phyloP scores from a whole-genome alignment of 2,797 vertebrate genomes.

The Gymnodraco acuticeps region DNA sequence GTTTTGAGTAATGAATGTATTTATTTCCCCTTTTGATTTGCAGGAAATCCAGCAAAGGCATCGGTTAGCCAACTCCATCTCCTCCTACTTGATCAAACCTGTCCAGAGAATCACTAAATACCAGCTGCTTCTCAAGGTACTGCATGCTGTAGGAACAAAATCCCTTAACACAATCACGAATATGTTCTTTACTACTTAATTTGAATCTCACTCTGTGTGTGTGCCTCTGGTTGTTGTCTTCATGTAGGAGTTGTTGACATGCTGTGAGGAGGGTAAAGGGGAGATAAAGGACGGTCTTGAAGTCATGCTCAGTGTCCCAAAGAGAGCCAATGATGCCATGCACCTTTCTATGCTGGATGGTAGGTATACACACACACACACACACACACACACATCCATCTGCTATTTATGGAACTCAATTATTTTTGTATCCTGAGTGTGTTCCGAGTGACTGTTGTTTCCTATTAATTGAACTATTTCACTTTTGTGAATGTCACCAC shows the following conservation, averaged over 20 bases:
- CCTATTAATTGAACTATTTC: background rate
- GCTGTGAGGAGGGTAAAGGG: slow-evolving; percentile 98
- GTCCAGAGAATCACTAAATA: slow-evolving; percentile 99
- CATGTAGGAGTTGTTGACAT: slow-evolving; percentile 93
- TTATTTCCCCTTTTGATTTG: slow-evolving; percentile 10
- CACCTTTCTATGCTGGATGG: slow-evolving; percentile 99
- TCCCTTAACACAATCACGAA: background rate
- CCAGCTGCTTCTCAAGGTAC: slow-evolving; percentile 96
- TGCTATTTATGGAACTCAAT: background rate
- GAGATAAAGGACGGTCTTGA: slow-evolving; percentile 99
- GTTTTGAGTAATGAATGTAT: background rate
- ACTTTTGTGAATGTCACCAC: slow-evolving; percentile 11
- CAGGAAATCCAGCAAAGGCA: slow-evolving; percentile 99
- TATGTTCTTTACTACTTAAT: background rate
- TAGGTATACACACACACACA: slow-evolving; percentile 53
- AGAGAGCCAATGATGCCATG: slow-evolving; percentile 99
- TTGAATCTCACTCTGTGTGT: background rate
- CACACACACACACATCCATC: background rate
- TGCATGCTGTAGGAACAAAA: background rate
- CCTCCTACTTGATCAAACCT: slow-evolving; percentile 98
- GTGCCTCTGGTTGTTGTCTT: slow-evolving; percentile 4
- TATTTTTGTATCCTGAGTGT: background rate
- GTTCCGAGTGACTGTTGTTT: slow-evolving; percentile 9
- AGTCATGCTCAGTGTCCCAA: slow-evolving; percentile 99
- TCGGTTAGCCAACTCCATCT: slow-evolving; percentile 97